These are phyloP conservation scores for Geothlypis trichas DNA, from an alignment of 2,113 vertebrate species.

Conservation along the genomic window DNA sequence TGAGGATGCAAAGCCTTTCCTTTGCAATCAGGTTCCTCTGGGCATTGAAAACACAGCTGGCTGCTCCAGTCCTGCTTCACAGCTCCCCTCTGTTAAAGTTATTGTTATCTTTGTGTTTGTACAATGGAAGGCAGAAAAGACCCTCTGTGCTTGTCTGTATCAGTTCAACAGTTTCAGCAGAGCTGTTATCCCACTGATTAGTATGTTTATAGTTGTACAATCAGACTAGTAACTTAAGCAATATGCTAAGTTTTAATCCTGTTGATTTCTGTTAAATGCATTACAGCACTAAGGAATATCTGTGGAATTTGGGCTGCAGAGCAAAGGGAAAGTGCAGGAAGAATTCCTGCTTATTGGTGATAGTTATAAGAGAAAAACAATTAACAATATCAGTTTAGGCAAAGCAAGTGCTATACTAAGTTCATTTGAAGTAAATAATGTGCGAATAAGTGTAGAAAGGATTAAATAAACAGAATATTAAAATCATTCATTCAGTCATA, in stretches of 20 bases:
- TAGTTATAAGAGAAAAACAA: not conserved
- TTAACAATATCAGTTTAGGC: not conserved
- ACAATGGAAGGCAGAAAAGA: not conserved
- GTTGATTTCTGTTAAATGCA: not conserved
- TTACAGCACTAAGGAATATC: not conserved
- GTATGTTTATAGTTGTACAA: not conserved
- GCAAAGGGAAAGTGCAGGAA: not conserved
- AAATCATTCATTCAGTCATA: not conserved
- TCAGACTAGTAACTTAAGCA: not conserved
- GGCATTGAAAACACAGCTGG: not conserved
- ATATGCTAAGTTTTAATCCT: not conserved
- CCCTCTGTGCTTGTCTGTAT: not conserved
- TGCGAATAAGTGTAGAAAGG: not conserved
- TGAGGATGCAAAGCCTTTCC: not conserved
- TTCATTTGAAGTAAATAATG: not conserved
- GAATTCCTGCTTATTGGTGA: not conserved
- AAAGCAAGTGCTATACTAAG: accelerated
- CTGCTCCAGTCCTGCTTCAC: not conserved
- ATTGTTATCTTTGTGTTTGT: not conserved
- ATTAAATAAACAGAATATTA: not conserved
- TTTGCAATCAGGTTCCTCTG: not conserved
- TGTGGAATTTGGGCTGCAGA: not conserved
- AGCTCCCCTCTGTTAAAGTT: not conserved
- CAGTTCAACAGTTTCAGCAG: not conserved
- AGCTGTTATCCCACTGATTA: not conserved